Conservation (phyloP, 2,113 vertebrate species). For the Psittacula cyanocephala region DNA sequence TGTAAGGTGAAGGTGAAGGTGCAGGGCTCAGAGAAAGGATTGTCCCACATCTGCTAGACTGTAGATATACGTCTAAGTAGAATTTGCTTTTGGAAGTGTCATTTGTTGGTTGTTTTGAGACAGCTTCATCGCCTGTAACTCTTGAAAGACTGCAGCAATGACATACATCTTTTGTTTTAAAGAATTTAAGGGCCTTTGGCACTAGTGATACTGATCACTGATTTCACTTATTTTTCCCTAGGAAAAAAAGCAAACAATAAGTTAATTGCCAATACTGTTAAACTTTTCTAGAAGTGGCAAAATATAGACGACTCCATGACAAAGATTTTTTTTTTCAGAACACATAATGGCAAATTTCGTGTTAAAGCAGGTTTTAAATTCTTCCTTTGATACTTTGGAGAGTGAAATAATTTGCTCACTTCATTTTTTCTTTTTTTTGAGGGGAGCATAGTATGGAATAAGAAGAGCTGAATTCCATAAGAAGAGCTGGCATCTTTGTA, state of each 20-base stretch:
- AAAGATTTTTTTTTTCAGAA: not conserved
- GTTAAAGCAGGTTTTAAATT: not conserved
- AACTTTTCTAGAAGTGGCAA: not conserved
- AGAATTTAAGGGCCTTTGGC: not conserved
- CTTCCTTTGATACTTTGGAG: not conserved
- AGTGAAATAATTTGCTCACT: not conserved
- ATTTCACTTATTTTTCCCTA: not conserved
- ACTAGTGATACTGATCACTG: fast-evolving
- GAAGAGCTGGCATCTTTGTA: not conserved
- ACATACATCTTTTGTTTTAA: not conserved
- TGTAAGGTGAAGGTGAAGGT: not conserved
- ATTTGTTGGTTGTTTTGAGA: not conserved
- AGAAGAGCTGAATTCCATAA: not conserved
- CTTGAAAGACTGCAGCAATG: not conserved
- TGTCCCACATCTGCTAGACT: not conserved
- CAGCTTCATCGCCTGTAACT: not conserved
- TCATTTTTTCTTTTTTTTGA: not conserved
- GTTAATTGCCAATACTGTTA: not conserved
- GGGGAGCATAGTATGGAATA: not conserved
- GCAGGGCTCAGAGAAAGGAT: not conserved
- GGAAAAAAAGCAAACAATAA: not conserved
- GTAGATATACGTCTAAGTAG: not conserved
- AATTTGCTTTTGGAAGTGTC: not conserved
- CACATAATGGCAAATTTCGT: not conserved
- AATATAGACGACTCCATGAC: not conserved